phyloP scores from a whole-genome alignment of 2,797 vertebrate species.

The Pseudopleuronectes americanus region DNA sequence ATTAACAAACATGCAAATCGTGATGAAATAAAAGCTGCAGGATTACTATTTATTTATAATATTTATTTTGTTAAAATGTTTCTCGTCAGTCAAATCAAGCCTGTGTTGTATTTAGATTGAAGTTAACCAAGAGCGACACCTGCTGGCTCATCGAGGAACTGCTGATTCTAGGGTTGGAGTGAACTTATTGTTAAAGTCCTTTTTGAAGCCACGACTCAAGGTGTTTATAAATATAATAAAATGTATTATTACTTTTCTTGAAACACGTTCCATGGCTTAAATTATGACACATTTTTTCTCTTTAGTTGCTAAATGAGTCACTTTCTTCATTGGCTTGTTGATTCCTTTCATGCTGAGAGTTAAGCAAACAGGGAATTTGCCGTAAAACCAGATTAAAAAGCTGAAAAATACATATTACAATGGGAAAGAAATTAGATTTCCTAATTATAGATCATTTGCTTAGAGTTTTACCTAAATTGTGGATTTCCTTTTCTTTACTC shows the following conservation, averaged over 20 bases:
- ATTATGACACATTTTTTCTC: background rate
- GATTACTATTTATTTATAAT: background rate
- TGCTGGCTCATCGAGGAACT: constrained; percentile 32
- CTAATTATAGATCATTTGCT: too few relatives aligned
- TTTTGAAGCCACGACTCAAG: too few relatives aligned
- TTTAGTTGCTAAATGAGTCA: too few relatives aligned
- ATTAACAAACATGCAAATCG: background rate
- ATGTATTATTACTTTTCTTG: background rate
- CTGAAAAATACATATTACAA: too few relatives aligned
- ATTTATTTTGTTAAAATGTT: background rate
- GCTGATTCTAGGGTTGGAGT: background rate
- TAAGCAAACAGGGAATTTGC: too few relatives aligned
- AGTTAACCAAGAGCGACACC: constrained; percentile 35
- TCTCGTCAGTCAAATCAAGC: background rate
- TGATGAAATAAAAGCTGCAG: background rate
- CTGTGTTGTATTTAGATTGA: background rate
- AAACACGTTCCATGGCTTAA: background rate
- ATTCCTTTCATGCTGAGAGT: too few relatives aligned
- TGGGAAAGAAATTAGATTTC: too few relatives aligned
- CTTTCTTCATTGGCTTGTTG: too few relatives aligned
- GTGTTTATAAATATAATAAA: too few relatives aligned
- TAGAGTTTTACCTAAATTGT: too few relatives aligned
- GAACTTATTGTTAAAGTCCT: too few relatives aligned
- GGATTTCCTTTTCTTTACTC: background rate
- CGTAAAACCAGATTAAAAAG: too few relatives aligned